Evolutionary conservation across 2,888 invertebrate genomes (phyloP).

Genomic region (Calliphora vomitoria): DNA sequence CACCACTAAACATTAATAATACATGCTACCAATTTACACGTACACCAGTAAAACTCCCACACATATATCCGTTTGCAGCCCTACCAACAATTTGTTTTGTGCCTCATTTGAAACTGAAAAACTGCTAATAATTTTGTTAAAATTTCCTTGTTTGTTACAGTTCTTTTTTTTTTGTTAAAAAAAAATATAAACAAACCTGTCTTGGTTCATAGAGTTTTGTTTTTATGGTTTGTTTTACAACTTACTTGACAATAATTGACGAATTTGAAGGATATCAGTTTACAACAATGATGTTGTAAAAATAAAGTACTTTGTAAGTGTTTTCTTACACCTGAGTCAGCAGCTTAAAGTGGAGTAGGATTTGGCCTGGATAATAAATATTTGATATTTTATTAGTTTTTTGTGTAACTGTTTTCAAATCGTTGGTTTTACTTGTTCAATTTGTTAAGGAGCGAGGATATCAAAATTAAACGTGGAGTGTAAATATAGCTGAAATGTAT

Average conservation of each 20-base stretch:
- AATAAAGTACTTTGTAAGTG: constrained; percentile 32
- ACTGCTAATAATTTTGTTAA: constrained; percentile 18
- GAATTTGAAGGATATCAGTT: constrained; percentile 52
- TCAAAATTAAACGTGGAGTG: not conserved
- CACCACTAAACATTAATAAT: constrained; percentile 2
- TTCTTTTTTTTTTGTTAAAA: not conserved
- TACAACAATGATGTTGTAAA: constrained; percentile 20
- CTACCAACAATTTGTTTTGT: not conserved
- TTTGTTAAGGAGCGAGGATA: not conserved
- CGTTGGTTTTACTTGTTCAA: not conserved
- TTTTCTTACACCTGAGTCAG: constrained; percentile 49
- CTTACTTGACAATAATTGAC: constrained; percentile 58
- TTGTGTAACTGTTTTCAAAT: not conserved
- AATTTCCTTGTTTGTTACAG: not conserved
- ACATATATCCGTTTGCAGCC: not conserved
- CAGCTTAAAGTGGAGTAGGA: constrained; percentile 13
- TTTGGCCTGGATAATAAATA: not conserved
- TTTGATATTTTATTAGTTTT: constrained; percentile 24
- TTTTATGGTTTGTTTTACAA: constrained; percentile 50
- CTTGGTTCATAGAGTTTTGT: constrained; percentile 7
- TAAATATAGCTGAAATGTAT: no score
- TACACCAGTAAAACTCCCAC: not conserved
- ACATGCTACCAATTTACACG: not conserved
- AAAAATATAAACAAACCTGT: constrained; percentile 22
- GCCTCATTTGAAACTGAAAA: constrained; percentile 38